Percentiles rank a stretch among this genome's conserved stretches.
phyloP scores from a whole-genome alignment of 1,140 invertebrate species.

The Aphis craccivora region DNA sequence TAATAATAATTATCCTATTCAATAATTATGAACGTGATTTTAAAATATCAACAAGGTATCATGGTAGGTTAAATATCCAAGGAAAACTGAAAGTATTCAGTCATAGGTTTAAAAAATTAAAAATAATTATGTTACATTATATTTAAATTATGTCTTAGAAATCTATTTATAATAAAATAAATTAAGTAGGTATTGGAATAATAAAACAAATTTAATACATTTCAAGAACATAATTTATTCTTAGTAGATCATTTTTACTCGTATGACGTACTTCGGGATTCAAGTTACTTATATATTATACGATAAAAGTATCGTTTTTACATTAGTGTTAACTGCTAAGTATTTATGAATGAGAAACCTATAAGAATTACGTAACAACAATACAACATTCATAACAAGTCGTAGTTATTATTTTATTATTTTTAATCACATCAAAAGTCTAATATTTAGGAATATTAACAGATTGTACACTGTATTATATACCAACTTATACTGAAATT shows the following conservation, averaged over 20 bases:
- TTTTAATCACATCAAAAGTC: not conserved
- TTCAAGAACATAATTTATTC: not conserved
- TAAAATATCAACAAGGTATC: not conserved
- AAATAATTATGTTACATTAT: not conserved
- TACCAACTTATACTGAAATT: not conserved
- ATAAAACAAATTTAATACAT: not conserved
- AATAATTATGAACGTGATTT: constrained; percentile 20
- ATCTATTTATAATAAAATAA: not conserved
- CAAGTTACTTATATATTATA: not conserved
- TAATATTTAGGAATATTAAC: not conserved
- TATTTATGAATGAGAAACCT: not conserved
- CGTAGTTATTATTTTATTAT: not conserved
- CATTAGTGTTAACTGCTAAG: not conserved
- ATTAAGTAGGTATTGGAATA: constrained; percentile 1
- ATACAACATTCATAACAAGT: not conserved
- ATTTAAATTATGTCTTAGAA: not conserved
- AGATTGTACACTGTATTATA: not conserved
- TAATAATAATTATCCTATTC: constrained; percentile 9
- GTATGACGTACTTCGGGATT: not conserved
- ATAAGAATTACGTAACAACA: not conserved
- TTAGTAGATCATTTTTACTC: not conserved
- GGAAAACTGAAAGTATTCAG: constrained; percentile 39
- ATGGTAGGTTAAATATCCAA: not conserved
- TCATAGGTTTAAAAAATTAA: not conserved
- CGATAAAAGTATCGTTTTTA: not conserved